These are phyloP conservation scores for Gallinago jamesoni DNA, from an alignment of 2,113 vertebrate genomes.

Conservation along the genomic window DNA sequence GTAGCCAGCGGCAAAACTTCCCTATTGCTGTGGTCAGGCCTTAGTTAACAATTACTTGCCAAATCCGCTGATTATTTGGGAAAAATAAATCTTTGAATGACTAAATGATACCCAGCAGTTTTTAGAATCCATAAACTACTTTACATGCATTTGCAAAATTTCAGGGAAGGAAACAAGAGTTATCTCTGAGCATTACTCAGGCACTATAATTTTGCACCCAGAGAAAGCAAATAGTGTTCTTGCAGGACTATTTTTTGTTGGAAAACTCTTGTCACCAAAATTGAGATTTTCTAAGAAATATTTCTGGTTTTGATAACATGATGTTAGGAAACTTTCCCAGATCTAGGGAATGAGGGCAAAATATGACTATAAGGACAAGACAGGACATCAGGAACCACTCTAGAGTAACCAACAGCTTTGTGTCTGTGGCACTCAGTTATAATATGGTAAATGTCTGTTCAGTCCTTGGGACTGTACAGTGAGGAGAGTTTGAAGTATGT, in stretches of 20 bases:
- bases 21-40: not conserved
- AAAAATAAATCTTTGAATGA: not conserved
- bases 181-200: not conserved
- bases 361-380: not conserved
- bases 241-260: not conserved
- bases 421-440: not conserved
- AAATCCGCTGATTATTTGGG: not conserved
- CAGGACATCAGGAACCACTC: not conserved
- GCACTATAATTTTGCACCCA: not conserved
- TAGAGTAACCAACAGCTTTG: not conserved
- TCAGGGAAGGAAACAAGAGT: not conserved
- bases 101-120: not conserved
- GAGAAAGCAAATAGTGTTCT: not conserved
- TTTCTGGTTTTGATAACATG: not conserved
- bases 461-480: not conserved
- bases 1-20: not conserved
- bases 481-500: not conserved
- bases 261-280: not conserved
- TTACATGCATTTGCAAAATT: not conserved
- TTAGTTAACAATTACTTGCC: not conserved
- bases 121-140: not conserved
- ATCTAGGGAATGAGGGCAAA: not conserved
- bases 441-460: not conserved
- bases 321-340: not conserved
- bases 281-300: not conserved